These are phyloP conservation scores for Lapara coniferarum DNA, from an alignment of 2,888 invertebrate genomes.

Conservation along the genomic window DNA sequence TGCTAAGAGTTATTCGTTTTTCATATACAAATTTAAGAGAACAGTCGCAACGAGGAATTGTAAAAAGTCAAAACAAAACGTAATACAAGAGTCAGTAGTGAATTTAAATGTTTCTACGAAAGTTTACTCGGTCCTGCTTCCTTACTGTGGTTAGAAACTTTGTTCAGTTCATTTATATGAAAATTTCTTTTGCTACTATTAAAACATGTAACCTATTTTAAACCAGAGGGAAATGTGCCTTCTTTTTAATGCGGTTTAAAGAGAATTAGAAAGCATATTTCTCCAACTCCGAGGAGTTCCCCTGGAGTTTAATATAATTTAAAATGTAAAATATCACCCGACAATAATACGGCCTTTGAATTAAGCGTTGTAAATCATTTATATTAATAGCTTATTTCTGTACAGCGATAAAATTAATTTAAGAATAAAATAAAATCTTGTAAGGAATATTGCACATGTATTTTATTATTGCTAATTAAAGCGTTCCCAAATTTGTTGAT, in stretches of 20 bases:
- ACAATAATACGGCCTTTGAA: not conserved
- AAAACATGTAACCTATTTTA: conserved; percentile 26
- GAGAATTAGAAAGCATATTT: conserved; percentile 23
- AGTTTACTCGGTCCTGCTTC: conserved; percentile 56
- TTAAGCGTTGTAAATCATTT: too few species aligned
- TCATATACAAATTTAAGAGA: conserved; percentile 22
- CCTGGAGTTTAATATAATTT: conserved; percentile 9
- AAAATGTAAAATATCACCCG: conserved; percentile 5
- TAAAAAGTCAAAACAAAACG: conserved; percentile 42
- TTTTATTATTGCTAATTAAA: too few species aligned
- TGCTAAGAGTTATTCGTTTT: conserved; percentile 7
- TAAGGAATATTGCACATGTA: too few species aligned
- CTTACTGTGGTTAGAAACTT: conserved; percentile 58
- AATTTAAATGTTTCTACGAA: conserved; percentile 59
- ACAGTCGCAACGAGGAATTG: conserved; percentile 37
- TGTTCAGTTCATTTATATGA: conserved; percentile 72
- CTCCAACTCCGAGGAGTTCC: conserved; percentile 5
- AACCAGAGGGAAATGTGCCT: conserved; percentile 14
- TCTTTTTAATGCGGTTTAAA: conserved; percentile 16
- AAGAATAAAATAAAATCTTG: too few species aligned
- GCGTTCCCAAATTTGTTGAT: too few species aligned
- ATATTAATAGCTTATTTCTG: too few species aligned
- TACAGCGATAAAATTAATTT: too few species aligned
- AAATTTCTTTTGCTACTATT: conserved; percentile 49
- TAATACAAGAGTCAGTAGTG: conserved; percentile 49